Evolutionary conservation across 2,888 invertebrate species (phyloP), one percentile per base, ranked within the genome.

Genomic region (Slavum lentiscoides): DNA sequence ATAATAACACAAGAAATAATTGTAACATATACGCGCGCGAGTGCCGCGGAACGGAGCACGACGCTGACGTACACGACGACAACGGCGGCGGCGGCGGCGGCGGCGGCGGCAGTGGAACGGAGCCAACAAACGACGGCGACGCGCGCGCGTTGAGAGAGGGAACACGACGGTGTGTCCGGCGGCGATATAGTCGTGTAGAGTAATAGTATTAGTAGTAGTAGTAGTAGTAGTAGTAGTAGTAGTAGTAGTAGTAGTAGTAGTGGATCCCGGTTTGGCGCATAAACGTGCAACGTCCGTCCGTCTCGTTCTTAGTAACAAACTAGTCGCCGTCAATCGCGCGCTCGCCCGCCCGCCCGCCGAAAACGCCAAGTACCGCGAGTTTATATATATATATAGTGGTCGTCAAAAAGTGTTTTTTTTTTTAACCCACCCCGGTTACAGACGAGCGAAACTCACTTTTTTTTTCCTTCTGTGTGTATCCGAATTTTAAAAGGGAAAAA

Each of bases 191-290:
- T 30, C 30, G 30, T 2, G 30, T 30, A 30, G 30, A 55, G 64
- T 72, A 74, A 64, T 74, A 80, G 80, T 80, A 30, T 1, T 30
- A 30, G 43, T 43, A 43, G 68, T 59, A 17, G 61, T 11, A 55
- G 72, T 72, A 74, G 74, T 74, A 80, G 80, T 80, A 72, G 80
- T 43, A 43, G 68, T 59, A 17, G 61, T 11, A 55, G 72, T 72
- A 74, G 74, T 74, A 80, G 43, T 43, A 43, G 68, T 59, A 17
- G 61, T 11, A 39, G 72, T 72, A 74, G 74, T 74, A 80, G 80
- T 80, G 80, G 80, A 72, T 80, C 80, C 53, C 76, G 39, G 80
- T 80, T 80, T 80, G 43, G 80, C 80, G 80, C 80, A 80, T 80
- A 80, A 80, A 80, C 80, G 72, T 72, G 72, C 72, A 66, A 72